These are phyloP conservation scores for Polia nebulosa DNA, from an alignment of 2,888 invertebrate genomes.

Conservation along the genomic window DNA sequence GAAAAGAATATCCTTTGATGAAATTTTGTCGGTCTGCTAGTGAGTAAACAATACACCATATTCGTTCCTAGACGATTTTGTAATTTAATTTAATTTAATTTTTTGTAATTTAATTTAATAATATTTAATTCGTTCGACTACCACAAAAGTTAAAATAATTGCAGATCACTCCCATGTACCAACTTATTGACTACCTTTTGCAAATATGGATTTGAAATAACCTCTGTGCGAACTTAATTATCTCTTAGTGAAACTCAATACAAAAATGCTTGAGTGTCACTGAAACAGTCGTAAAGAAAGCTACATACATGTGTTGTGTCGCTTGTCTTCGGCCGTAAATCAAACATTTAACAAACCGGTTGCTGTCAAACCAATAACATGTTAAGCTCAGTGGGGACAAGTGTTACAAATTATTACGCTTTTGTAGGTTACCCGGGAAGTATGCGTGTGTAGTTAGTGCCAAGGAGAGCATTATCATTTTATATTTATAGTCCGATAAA, in stretches of 20 bases:
- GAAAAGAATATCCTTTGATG: not conserved
- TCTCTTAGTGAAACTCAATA: slow-evolving; percentile 42
- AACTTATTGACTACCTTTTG: not conserved
- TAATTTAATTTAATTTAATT: no score
- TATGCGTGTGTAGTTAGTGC: slow-evolving; percentile 55
- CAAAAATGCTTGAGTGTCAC: slow-evolving; percentile 64
- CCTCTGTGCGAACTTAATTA: slow-evolving; percentile 23
- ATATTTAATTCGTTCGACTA: not conserved
- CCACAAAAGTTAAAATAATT: not conserved
- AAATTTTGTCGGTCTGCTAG: not conserved
- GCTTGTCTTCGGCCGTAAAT: slow-evolving; percentile 79
- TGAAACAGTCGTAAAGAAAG: slow-evolving; percentile 71
- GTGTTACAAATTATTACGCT: slow-evolving; percentile 72
- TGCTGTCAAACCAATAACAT: slow-evolving; percentile 83
- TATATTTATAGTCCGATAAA: slow-evolving; percentile 52
- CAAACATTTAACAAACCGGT: slow-evolving; percentile 82
- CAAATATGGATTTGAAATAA: slow-evolving; percentile 8
- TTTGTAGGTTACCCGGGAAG: slow-evolving; percentile 63
- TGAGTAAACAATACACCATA: not conserved
- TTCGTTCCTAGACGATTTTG: not conserved
- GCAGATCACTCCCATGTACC: not conserved
- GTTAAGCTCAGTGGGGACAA: slow-evolving; percentile 75
- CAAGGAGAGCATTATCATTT: slow-evolving; percentile 54
- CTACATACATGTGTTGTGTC: slow-evolving; percentile 64
- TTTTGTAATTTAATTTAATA: no score